Percentiles rank a stretch among this genome's conserved stretches.
Evolutionary conservation across 2,113 vertebrate species (phyloP).

Genomic region (Erinaceus europaeus): DNA sequence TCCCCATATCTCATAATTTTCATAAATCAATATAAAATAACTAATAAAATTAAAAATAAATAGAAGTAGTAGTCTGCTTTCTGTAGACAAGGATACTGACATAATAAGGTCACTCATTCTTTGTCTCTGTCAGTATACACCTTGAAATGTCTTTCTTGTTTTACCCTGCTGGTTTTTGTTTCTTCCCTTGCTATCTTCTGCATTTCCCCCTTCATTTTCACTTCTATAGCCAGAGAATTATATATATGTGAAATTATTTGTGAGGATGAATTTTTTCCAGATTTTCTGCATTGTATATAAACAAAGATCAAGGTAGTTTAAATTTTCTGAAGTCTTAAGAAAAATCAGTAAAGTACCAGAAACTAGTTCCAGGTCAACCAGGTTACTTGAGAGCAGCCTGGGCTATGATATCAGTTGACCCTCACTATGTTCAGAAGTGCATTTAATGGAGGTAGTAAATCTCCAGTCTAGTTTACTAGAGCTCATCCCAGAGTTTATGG

Average conservation of each 20-base stretch:
- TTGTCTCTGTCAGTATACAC: neutral
- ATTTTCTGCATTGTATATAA: conserved; percentile 45
- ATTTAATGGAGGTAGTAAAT: neutral
- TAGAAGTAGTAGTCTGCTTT: too few species aligned
- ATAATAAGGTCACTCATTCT: neutral
- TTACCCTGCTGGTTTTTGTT: neutral
- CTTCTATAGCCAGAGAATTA: neutral
- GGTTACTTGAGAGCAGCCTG: neutral
- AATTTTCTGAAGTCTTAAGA: neutral
- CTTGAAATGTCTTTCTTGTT: neutral
- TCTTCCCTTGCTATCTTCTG: neutral
- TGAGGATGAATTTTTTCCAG: conserved; percentile 61
- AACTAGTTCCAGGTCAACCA: neutral
- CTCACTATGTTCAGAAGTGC: neutral
- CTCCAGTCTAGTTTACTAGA: neutral
- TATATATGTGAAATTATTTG: conserved; percentile 52
- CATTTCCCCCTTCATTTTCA: neutral
- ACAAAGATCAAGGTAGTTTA: conserved; percentile 19
- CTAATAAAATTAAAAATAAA: too few species aligned
- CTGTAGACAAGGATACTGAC: too few species aligned
- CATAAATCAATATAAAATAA: too few species aligned
- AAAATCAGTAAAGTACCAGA: neutral
- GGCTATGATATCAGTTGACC: too few species aligned
- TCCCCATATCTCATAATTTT: too few species aligned
- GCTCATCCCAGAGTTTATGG: neutral